A percentile compares a stretch with the other conserved stretches of the same genome.
Conservation (phyloP, 2,797 vertebrate genomes). For the Liasis olivaceus region DNA sequence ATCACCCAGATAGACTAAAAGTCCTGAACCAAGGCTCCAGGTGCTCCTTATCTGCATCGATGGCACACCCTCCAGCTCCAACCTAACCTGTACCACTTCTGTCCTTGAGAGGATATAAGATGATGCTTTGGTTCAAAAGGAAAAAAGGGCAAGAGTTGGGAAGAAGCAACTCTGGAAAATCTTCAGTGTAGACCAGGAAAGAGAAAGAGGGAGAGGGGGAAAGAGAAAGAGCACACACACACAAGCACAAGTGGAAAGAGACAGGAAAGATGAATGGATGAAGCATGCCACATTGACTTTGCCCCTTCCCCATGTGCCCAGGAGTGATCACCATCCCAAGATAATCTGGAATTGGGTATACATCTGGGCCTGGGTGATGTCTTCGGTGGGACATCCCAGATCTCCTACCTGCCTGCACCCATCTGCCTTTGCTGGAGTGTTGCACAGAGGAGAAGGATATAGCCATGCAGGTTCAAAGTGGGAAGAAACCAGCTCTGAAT, state of each 20-base stretch:
- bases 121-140: neutral
- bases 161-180: constrained; percentile 3
- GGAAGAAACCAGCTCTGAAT: constrained; percentile 3
- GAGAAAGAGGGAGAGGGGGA: neutral
- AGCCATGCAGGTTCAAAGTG: constrained; percentile 22
- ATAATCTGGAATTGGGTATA: neutral
- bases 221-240: neutral
- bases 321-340: neutral
- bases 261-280: neutral
- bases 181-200: constrained; percentile 30
- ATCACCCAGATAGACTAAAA: neutral
- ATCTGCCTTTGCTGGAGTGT: neutral
- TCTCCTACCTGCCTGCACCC: constrained; percentile 14
- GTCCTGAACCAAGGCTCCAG: neutral
- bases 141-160: neutral
- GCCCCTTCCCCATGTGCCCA: neutral
- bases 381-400: neutral
- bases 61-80: neutral
- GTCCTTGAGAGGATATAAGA: neutral
- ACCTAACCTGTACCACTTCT: neutral
- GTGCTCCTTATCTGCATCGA: neutral
- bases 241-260: neutral
- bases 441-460: neutral
- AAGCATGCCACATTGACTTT: neutral
- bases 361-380: neutral